A percentile compares a stretch with the other conserved stretches of the same genome.
Evolutionary conservation across 2,113 vertebrate genomes (phyloP).

Genomic region (Telmatochromis sp.): DNA sequence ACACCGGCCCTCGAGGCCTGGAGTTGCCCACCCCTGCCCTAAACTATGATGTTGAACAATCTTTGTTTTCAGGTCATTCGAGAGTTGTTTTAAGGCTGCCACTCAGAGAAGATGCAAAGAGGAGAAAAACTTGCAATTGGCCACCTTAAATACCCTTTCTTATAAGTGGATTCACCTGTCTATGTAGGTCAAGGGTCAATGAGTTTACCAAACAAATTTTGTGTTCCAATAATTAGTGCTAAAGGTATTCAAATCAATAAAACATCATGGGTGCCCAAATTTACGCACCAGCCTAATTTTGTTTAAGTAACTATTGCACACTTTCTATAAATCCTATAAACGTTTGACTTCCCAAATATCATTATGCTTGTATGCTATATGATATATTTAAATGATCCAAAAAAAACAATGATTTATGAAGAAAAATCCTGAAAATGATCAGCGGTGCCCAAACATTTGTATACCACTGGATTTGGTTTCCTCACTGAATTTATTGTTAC

Average conservation of each 20-base stretch:
- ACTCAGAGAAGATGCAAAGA: background rate
- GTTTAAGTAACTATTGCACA: background rate
- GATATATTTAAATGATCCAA: background rate
- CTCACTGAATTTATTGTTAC: background rate
- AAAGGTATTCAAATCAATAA: background rate
- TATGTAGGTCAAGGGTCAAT: background rate
- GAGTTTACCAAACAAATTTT: background rate
- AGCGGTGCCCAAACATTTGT: background rate
- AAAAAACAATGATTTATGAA: background rate
- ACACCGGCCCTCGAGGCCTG: accelerated
- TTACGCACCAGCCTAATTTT: background rate
- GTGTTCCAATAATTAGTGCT: background rate
- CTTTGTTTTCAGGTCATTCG: background rate
- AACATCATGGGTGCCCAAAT: accelerated
- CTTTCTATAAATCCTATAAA: background rate
- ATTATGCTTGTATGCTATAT: background rate
- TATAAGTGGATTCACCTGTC: background rate
- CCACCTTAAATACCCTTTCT: background rate
- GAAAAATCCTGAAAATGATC: background rate
- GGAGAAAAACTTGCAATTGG: background rate
- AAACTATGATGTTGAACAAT: background rate
- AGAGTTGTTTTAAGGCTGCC: background rate
- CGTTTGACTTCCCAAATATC: background rate
- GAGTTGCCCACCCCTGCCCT: background rate
- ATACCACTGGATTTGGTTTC: background rate